These are phyloP conservation scores for Diarsia mendica DNA, from an alignment of 2,888 invertebrate genomes.

Conservation along the genomic window DNA sequence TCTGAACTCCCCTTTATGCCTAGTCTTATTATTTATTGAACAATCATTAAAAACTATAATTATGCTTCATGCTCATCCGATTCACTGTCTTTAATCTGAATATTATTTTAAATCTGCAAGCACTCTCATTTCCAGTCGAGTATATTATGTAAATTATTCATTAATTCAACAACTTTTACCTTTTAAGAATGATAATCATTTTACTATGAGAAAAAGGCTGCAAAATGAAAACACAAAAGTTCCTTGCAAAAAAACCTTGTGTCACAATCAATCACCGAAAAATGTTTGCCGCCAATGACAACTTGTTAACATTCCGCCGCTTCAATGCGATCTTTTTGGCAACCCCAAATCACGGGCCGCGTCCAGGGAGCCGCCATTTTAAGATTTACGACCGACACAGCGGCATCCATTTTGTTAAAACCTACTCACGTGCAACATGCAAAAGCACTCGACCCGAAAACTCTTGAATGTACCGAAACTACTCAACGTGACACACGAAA, in stretches of 20 bases:
- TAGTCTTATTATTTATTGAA: not conserved
- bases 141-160: not conserved
- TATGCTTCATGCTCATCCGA: not conserved
- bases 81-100: not conserved
- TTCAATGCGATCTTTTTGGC: slow-evolving; percentile 65
- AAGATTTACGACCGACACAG: slow-evolving; percentile 80
- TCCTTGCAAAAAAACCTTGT: not conserved
- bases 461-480: slow-evolving; percentile 77
- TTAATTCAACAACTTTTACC: slow-evolving; percentile 5
- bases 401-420: slow-evolving; percentile 66
- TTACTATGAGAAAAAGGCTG: not conserved
- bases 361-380: slow-evolving; percentile 81
- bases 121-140: not conserved
- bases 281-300: slow-evolving; percentile 64
- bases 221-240: slow-evolving; percentile 8
- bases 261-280: slow-evolving; percentile 62
- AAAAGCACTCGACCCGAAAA: slow-evolving; percentile 80
- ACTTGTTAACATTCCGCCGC: slow-evolving; percentile 63
- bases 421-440: slow-evolving; percentile 56
- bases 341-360: slow-evolving; percentile 53
- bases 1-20: not conserved
- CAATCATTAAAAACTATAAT: not conserved
- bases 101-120: not conserved
- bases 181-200: not conserved
- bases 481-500: slow-evolving; percentile 72